phyloP scores from a whole-genome alignment of 2,888 invertebrate species.

The Endotricha flammealis region DNA sequence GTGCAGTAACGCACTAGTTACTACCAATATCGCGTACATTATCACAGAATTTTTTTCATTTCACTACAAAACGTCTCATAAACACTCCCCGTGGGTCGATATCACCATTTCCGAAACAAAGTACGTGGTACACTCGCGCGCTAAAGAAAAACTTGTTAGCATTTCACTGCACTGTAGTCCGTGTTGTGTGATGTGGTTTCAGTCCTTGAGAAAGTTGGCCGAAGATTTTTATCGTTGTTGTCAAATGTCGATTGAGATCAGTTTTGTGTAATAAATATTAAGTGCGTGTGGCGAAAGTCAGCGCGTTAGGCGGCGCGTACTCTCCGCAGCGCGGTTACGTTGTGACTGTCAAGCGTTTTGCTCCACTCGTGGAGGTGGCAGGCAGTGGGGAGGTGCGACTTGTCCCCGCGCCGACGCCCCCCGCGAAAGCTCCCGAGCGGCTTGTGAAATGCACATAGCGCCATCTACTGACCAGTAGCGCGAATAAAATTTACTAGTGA shows the following conservation, averaged over 20 bases:
- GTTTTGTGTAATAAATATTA: slow-evolving; percentile 66
- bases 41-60: slow-evolving; percentile 77
- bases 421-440: slow-evolving; percentile 43
- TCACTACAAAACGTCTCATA: slow-evolving; percentile 74
- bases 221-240: slow-evolving; percentile 44
- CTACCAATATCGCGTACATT: slow-evolving; percentile 64
- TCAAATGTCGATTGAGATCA: slow-evolving; percentile 42
- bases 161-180: slow-evolving; percentile 72
- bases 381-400: slow-evolving; percentile 66
- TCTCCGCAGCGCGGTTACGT: slow-evolving; percentile 59
- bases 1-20: slow-evolving; percentile 76
- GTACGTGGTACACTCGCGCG: slow-evolving; percentile 63
- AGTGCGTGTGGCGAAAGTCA: slow-evolving; percentile 59
- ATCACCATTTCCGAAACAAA: slow-evolving; percentile 78
- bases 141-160: slow-evolving; percentile 68
- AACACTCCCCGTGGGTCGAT: slow-evolving; percentile 77
- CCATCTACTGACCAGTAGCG: slow-evolving; percentile 59
- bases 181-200: slow-evolving; percentile 24
- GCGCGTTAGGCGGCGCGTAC: slow-evolving; percentile 51
- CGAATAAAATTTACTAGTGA: too few relatives aligned
- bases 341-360: slow-evolving; percentile 66
- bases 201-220: slow-evolving; percentile 34
- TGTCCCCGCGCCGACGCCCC: slow-evolving; percentile 44
- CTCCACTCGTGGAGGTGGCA: slow-evolving; percentile 63
- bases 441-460: slow-evolving; percentile 32